Conservation (phyloP, 2,888 invertebrate species). For the Drosophila rubida region DNA sequence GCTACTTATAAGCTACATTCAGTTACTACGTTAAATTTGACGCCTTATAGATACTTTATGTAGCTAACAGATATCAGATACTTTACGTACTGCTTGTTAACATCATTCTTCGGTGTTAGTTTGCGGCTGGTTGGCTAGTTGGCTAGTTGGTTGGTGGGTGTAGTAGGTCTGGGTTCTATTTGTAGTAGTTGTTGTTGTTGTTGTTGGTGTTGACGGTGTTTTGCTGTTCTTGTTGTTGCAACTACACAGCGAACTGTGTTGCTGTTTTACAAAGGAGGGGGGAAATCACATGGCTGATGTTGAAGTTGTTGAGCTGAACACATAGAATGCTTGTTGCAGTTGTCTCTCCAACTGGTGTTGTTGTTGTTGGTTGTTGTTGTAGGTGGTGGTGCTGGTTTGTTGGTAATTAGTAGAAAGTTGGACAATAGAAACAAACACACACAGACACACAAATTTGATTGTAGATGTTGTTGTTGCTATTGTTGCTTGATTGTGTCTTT, state of each 20-base stretch:
- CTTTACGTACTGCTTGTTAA: constrained; percentile 72
- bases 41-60: constrained; percentile 33
- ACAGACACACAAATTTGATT: constrained; percentile 55
- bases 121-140: constrained; percentile 70
- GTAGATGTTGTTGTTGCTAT: constrained; percentile 54
- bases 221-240: constrained; percentile 44
- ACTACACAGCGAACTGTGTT: constrained; percentile 40
- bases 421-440: constrained; percentile 57
- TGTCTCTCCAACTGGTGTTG: constrained; percentile 48
- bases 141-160: constrained; percentile 42
- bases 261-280: constrained; percentile 24
- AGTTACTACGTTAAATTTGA: constrained; percentile 5
- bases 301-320: constrained; percentile 41
- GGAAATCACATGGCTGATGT: constrained; percentile 36
- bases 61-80: constrained; percentile 55
- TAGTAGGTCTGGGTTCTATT: constrained; percentile 49
- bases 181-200: constrained; percentile 28
- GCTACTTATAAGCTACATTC: constrained; percentile 43
- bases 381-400: constrained; percentile 44
- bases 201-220: constrained; percentile 13
- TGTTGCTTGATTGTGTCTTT: constrained; percentile 63
- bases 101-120: constrained; percentile 78
- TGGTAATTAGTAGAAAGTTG: constrained; percentile 62
- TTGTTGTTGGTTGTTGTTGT: neutral
- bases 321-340: constrained; percentile 47